Evolutionary conservation across 2,113 vertebrate species (phyloP).

Genomic region (Numenius arquata): DNA sequence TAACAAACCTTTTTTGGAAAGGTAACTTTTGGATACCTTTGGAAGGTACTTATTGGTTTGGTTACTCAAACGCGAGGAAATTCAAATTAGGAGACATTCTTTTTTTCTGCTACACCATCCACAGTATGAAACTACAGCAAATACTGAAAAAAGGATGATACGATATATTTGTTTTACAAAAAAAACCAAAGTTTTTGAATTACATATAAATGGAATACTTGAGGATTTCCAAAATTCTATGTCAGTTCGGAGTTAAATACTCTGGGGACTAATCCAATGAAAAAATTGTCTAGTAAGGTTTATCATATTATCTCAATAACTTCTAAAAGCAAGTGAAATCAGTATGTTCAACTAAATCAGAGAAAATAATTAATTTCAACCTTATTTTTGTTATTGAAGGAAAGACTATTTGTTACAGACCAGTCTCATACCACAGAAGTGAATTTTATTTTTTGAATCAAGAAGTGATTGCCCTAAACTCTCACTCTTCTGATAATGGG

Average conservation of each 20-base stretch:
- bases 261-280: background rate
- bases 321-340: background rate
- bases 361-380: background rate
- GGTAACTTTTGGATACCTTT: background rate
- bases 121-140: background rate
- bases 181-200: rapidly evolving
- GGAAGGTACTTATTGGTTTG: background rate
- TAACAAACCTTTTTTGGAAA: background rate
- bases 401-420: background rate
- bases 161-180: background rate
- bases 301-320: background rate
- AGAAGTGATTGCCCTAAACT: background rate
- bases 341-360: background rate
- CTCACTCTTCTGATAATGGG: background rate
- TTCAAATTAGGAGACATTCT: background rate
- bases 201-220: background rate
- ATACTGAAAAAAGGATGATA: background rate
- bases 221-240: background rate
- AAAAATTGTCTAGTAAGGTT: background rate
- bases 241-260: background rate
- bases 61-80: background rate
- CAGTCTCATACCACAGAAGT: background rate
- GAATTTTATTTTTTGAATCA: background rate
- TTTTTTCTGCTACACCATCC: background rate
- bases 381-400: background rate